Evolutionary conservation across 2,797 vertebrate genomes (phyloP).

Genomic region (Thunnus albacares): DNA sequence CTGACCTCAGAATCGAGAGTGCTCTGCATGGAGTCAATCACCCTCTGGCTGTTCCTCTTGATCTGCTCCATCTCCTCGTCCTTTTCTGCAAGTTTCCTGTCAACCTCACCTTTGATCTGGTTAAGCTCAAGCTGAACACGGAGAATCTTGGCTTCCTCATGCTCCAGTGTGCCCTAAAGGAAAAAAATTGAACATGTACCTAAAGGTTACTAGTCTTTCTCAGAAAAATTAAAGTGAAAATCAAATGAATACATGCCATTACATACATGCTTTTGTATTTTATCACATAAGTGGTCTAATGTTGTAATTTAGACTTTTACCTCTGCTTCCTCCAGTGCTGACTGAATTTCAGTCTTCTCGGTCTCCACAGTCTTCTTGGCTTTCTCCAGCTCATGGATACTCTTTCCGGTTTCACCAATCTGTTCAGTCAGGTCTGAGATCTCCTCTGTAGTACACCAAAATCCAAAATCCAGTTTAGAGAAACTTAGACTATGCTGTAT

Average conservation of each 20-base stretch:
- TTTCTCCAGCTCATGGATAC: constrained; percentile 90
- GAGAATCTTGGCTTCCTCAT: constrained; percentile 91
- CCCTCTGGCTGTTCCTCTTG: constrained; percentile 90
- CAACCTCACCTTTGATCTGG: constrained; percentile 90
- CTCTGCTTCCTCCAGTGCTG: constrained; percentile 91
- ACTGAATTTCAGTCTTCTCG: constrained; percentile 89
- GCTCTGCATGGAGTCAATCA: constrained; percentile 87
- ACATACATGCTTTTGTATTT: no score
- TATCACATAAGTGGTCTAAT: no score
- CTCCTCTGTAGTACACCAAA: constrained; percentile 82
- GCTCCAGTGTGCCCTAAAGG: constrained; percentile 88
- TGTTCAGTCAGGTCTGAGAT: constrained; percentile 91
- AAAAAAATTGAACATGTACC: neutral
- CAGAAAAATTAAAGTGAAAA: no score
- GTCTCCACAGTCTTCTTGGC: constrained; percentile 87
- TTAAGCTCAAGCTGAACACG: constrained; percentile 90
- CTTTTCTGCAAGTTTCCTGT: constrained; percentile 90
- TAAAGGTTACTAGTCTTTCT: no score
- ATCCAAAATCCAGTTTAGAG: neutral
- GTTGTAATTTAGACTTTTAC: constrained; percentile 33
- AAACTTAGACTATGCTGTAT: no score
- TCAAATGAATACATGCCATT: no score
- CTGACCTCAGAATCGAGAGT: constrained; percentile 89
- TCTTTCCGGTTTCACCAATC: constrained; percentile 88
- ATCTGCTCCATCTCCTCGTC: constrained; percentile 93